Conservation (phyloP, 2,888 invertebrate genomes). For the Pammene aurita region DNA sequence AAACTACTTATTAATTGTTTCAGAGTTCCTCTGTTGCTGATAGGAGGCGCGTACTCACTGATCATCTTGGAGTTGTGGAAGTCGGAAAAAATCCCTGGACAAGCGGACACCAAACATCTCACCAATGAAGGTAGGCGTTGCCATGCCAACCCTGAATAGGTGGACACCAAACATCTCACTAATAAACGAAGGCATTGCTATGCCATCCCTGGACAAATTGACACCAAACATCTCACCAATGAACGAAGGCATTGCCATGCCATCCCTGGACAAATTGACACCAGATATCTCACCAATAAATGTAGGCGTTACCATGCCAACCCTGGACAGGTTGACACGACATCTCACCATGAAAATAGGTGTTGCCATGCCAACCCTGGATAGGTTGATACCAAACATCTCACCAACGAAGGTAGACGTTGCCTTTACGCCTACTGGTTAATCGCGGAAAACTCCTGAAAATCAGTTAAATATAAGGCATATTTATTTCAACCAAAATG, state of each 20-base stretch:
- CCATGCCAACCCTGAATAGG: constrained; percentile 81
- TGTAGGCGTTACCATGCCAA: constrained; percentile 51
- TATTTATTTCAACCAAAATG: too few relatives aligned
- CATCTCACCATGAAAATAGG: too few relatives aligned
- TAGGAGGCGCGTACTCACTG: constrained; percentile 92
- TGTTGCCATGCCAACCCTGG: too few relatives aligned
- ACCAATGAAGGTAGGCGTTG: constrained; percentile 63
- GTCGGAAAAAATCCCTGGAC: constrained; percentile 90
- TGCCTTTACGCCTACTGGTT: too few relatives aligned
- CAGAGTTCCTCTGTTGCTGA: constrained; percentile 89
- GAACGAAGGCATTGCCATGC: constrained; percentile 56
- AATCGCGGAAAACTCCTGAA: too few relatives aligned
- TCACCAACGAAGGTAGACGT: too few relatives aligned
- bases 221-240: constrained; percentile 68
- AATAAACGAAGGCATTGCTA: constrained; percentile 59
- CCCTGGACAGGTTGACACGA: too few relatives aligned
- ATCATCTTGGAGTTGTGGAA: constrained; percentile 92
- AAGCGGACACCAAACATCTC: constrained; percentile 76
- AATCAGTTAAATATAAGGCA: too few relatives aligned
- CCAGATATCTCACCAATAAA: constrained; percentile 66
- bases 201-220: constrained; percentile 83
- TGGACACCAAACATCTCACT: constrained; percentile 71
- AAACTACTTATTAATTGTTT: constrained; percentile 42
- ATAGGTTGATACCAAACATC: too few relatives aligned
- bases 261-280: constrained; percentile 84